Evolutionary conservation across 30 jellyfish, hydroid and myxozoan species (phyloP).

Genomic region (Aurelia aurita complex sp. Pacific): DNA sequence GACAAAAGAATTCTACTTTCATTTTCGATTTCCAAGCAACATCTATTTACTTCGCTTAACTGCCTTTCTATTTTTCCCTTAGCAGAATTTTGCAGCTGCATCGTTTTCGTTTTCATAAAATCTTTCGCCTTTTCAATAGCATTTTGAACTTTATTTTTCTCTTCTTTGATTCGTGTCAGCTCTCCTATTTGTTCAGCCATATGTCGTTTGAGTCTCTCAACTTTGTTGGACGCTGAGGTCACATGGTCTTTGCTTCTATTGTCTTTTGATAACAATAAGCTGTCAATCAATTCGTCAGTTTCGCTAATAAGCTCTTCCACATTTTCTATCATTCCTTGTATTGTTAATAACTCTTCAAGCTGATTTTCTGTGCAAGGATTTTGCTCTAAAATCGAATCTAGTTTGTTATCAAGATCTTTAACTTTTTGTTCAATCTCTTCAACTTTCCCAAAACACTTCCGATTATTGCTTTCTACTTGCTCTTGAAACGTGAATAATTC

Average conservation of each 20-base stretch:
- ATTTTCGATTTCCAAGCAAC: slow-evolving; percentile 57
- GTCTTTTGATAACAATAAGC: neutral
- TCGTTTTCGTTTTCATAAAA: slow-evolving; percentile 18
- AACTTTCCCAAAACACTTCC: slow-evolving; percentile 2
- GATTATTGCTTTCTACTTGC: neutral
- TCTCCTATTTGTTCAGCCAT: slow-evolving; percentile 1
- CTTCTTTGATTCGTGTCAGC: neutral
- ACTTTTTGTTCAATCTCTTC: slow-evolving; percentile 5
- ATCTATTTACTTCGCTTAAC: slow-evolving; percentile 50
- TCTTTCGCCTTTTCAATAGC: slow-evolving; percentile 16
- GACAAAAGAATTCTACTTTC: slow-evolving; percentile 48
- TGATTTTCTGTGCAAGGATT: slow-evolving; percentile 7
- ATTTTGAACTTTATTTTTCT: neutral
- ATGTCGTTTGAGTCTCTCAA: neutral
- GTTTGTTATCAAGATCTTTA: neutral
- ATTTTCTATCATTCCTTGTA: slow-evolving; percentile 9
- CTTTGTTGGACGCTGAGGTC: slow-evolving; percentile 1
- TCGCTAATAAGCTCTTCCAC: slow-evolving; percentile 9
- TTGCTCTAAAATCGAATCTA: neutral
- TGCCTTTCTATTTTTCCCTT: slow-evolving; percentile 27
- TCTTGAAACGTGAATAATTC: slow-evolving; percentile 1
- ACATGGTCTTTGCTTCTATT: slow-evolving; percentile 24
- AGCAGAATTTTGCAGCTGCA: neutral
- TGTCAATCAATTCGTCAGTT: slow-evolving; percentile 16
- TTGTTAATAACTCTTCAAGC: neutral